Evolutionary conservation across 1,140 invertebrate genomes (phyloP).

Genomic region (Nomia melanderi): DNA sequence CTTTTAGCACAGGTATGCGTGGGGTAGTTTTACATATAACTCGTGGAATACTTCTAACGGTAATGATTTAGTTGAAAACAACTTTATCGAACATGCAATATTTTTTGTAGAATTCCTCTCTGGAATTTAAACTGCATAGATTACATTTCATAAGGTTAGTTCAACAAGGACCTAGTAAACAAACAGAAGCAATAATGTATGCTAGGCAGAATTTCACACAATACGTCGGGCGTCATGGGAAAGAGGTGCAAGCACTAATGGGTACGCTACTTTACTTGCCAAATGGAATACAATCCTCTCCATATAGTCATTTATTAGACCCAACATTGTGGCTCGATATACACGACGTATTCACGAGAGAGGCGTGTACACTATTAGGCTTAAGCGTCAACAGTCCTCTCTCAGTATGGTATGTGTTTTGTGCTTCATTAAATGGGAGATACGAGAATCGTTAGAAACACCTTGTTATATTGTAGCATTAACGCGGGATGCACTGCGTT

Average conservation of each 20-base stretch:
- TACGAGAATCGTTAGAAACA: background rate
- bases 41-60: background rate
- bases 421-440: background rate
- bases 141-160: conserved; percentile 88
- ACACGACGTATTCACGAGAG: conserved; percentile 93
- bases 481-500: conserved; percentile 96
- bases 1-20: conserved; percentile 83
- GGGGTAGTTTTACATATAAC: background rate
- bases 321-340: conserved; percentile 89
- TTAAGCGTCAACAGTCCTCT: conserved; percentile 93
- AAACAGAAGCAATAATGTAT: conserved; percentile 92
- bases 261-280: conserved; percentile 92
- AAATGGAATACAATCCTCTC: conserved; percentile 90
- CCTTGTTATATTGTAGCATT: conserved; percentile 83
- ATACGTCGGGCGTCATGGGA: conserved; percentile 90
- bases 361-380: conserved; percentile 95
- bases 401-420: conserved; percentile 84
- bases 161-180: conserved; percentile 84
- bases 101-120: conserved; percentile 84
- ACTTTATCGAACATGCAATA: too few species aligned
- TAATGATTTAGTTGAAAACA: too few species aligned
- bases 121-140: conserved; percentile 93
- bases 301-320: conserved; percentile 90
- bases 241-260: conserved; percentile 94
- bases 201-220: conserved; percentile 92